Evolutionary conservation across 2,113 vertebrate genomes (phyloP).

Genomic region (Macquaria australasica): DNA sequence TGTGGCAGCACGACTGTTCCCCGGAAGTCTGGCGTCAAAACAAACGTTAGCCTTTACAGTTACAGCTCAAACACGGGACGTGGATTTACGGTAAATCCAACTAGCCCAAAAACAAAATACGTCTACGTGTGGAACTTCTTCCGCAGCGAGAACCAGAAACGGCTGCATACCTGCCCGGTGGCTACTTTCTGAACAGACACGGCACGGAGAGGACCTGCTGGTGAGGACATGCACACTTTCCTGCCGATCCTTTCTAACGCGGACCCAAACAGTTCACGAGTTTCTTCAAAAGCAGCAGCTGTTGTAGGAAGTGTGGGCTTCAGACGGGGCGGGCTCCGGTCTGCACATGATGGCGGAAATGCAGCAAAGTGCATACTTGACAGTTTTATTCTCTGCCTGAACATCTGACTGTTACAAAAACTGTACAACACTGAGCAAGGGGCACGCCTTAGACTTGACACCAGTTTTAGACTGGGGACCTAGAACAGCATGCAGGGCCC

Average conservation of each 20-base stretch:
- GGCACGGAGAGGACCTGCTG: neutral
- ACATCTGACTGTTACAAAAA: neutral
- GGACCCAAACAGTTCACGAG: neutral
- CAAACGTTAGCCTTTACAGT: neutral
- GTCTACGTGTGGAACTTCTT: slow-evolving; percentile 6
- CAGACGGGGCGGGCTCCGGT: slow-evolving; percentile 2
- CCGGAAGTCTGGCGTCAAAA: neutral
- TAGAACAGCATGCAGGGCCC: neutral
- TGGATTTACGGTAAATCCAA: neutral
- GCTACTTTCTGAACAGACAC: neutral
- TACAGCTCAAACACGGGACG: too few relatives aligned
- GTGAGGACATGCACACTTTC: fast-evolving
- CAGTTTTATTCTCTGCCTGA: neutral
- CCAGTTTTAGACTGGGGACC: neutral
- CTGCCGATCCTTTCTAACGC: neutral
- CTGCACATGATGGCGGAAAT: slow-evolving; percentile 39
- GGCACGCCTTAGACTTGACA: neutral
- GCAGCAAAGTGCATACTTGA: neutral
- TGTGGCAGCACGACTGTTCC: neutral
- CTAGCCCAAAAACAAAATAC: neutral
- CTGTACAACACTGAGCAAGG: neutral
- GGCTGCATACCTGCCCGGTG: neutral
- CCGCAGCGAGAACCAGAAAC: neutral
- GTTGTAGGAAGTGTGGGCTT: slow-evolving; percentile 38
- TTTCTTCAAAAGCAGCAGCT: neutral